Percentiles rank a stretch among this genome's conserved stretches.
phyloP scores from a whole-genome alignment of 1,140 invertebrate genomes.

The Drosophila bifasciata region DNA sequence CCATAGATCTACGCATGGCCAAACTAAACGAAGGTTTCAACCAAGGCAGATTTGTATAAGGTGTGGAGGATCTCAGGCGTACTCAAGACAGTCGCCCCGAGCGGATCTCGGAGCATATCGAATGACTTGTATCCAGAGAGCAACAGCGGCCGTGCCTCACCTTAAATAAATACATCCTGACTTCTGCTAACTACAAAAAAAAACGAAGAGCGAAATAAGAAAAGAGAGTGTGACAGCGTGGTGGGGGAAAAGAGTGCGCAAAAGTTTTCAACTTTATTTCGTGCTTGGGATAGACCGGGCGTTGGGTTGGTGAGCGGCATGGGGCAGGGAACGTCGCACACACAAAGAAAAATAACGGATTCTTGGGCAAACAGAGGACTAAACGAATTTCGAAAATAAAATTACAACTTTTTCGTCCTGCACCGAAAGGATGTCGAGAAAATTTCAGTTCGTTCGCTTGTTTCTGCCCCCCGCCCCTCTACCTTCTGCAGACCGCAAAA shows the following conservation, averaged over 20 bases:
- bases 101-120: too few relatives aligned
- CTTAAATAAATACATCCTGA: too few relatives aligned
- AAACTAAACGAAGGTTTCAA: conserved; percentile 67
- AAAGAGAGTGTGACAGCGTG: conserved; percentile 15
- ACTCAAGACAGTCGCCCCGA: too few relatives aligned
- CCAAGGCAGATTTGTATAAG: too few relatives aligned
- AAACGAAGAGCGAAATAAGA: conserved; percentile 45
- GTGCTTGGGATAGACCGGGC: conserved; percentile 31
- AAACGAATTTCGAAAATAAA: conserved; percentile 82
- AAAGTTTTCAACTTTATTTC: conserved; percentile 80
- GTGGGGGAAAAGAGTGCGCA: neutral
- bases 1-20: conserved; percentile 55
- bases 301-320: neutral
- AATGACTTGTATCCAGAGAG: too few relatives aligned
- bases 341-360: conserved; percentile 78
- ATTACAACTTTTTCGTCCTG: conserved; percentile 76
- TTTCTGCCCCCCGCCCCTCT: conserved; percentile 5
- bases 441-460: conserved; percentile 58
- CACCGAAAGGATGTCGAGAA: conserved; percentile 60
- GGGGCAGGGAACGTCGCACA: conserved; percentile 10
- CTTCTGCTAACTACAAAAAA: conserved; percentile 22
- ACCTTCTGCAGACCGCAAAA: too few relatives aligned
- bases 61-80: too few relatives aligned
- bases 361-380: conserved; percentile 78
- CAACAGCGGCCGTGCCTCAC: too few relatives aligned